Conservation (phyloP, 2,113 vertebrate genomes). For the Dissostichus mawsoni region DNA sequence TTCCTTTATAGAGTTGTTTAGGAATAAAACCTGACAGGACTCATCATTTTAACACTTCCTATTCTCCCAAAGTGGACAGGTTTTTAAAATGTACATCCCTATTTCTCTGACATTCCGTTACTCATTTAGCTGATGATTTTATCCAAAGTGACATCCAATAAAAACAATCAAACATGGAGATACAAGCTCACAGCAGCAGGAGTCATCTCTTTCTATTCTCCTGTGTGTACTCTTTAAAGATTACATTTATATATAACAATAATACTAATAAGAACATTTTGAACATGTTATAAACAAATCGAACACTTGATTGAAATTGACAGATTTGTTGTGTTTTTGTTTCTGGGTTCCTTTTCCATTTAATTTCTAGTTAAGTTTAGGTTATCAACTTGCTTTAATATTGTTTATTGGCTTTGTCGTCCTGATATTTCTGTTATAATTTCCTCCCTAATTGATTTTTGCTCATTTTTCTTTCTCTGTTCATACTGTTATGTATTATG, state of each 20-base stretch:
- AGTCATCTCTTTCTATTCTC: not conserved
- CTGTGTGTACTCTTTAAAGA: not conserved
- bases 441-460: not conserved
- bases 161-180: not conserved
- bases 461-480: not conserved
- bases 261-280: not conserved
- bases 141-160: no score
- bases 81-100: no score
- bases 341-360: not conserved
- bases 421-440: not conserved
- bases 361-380: not conserved
- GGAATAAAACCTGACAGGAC: no score
- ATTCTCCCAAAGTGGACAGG: no score
- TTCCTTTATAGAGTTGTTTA: not conserved
- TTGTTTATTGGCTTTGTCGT: not conserved
- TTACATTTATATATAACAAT: not conserved
- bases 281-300: not conserved
- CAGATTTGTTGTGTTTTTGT: not conserved
- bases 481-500: not conserved
- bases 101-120: no score
- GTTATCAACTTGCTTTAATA: not conserved
- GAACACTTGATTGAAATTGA: not conserved
- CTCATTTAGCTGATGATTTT: no score
- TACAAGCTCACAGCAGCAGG: not conserved
- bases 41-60: not conserved